Base-by-base conservation (phyloP, 2,888 invertebrate genomes). In the Isoperla grammatica region DNA sequence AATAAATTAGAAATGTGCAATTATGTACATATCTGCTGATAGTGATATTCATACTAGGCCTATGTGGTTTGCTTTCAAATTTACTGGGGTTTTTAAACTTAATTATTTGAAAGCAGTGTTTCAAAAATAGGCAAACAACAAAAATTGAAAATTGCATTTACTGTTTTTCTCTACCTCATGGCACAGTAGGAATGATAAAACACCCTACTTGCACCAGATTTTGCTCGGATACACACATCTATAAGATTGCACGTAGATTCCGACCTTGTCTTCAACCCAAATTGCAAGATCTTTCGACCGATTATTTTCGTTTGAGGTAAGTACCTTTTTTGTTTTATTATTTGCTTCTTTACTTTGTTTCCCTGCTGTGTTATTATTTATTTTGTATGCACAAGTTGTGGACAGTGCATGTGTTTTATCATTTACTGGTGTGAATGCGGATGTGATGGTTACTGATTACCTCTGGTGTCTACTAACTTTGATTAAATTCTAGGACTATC, bases 291-390 rank as follows among this genome's bases (percentile, higher is more conserved):
- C 8, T 29, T 29, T 29, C 8, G 29, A 29, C 29, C 35, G 22
- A 35, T 45, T 49, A 37, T 61, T 22, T 58, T 61, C 60, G 22
- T 35, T 55, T 59, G 49, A 58, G 58, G 58, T 59, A 59, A 55
- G 59, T 59, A 19, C 37, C 29, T 35, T 15, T 55, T 13, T 11
- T 42, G 6, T 43, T 56, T 45, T 13, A 22, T 13, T 17, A 12
- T 45, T 46, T 43, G 46, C 29, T 57, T 23, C 8, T 56, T 23
- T 45, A 17, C 35, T 45, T 15, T 37, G 40, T 20, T 2, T 15
- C 29, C 15, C 46, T 43, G 29, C 20, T 45, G 43, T 43, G 5
- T 12, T 42, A 12, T 29, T 56, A 15, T 23, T 12, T 20, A 5
- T 40, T 8, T 55, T 17, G 17, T 39, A 17, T 43, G 15, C 15